Base-by-base conservation (phyloP, 1,140 invertebrate species). In the Parapsyche elsis region DNA sequence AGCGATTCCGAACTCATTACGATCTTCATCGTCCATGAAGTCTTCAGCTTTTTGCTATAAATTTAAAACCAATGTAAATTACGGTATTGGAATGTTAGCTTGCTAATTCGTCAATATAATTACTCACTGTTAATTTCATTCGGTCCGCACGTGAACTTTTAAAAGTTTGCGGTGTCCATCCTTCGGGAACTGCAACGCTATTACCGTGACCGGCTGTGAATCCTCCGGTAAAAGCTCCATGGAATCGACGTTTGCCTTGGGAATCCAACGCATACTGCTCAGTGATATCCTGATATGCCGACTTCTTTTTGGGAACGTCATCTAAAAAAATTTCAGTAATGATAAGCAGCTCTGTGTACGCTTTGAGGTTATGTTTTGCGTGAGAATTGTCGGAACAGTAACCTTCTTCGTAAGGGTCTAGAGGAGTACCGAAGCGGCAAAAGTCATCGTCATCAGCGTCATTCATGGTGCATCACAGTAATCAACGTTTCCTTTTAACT, bases 21-120 rank as follows among this genome's bases (percentile, higher is more conserved):
- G 91, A 88, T 99, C 98, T 87, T 99, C 98, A 24, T 98, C 95
- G 89, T 99, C 99, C 98, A 99, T 99, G 87, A 97, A 99, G 90
- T 99, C 97, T 88, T 98, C 94, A 0, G 96, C 94, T 83, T 89
- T 90, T 86, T 94, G 82, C 81, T 83, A 14, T 76, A 80, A 78
- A 71, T 30, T 75, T 24, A 12, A 30, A 16, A 46, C 46, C 1
- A 45, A 16, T 1, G 12, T 12, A 45, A 2, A 10, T 16, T 46
- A 45, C n/a, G n/a, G n/a, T n/a, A n/a, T n/a, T n/a, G n/a, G n/a
- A n/a, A n/a, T n/a, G n/a, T n/a, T n/a, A n/a, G n/a, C n/a, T n/a
- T n/a, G n/a, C 30, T 38, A 38, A 7, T 38, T 38, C 1, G 1
- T 4, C 7, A 4, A 38, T 38, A 10, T 30, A 73, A 73, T 9